phyloP scores from a whole-genome alignment of 2,113 vertebrate species.

The Misgurnus mizolepis region DNA sequence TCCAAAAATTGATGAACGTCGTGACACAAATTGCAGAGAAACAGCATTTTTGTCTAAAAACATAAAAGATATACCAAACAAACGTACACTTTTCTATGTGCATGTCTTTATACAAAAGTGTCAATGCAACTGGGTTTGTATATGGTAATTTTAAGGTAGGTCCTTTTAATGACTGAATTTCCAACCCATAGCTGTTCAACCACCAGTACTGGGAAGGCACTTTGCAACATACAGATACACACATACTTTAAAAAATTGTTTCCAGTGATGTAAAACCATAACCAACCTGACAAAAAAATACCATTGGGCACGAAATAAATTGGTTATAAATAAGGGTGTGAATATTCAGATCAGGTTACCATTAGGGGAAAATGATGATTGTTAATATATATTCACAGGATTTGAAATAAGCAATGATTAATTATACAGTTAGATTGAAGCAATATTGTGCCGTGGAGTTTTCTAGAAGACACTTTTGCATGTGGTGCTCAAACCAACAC shows the following conservation, averaged over 20 bases:
- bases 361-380: neutral
- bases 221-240: conserved; percentile 78
- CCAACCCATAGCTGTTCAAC: conserved; percentile 75
- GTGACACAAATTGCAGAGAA: conserved; percentile 71
- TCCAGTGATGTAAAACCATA: conserved; percentile 53
- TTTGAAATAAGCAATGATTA: conserved; percentile 9
- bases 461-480: neutral
- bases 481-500: neutral
- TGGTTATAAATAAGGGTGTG: conserved; percentile 39
- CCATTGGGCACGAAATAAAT: conserved; percentile 9
- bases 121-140: conserved; percentile 73
- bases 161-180: conserved; percentile 51
- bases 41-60: conserved; percentile 65
- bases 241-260: conserved; percentile 59
- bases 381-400: neutral
- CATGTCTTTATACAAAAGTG: conserved; percentile 73
- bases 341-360: conserved; percentile 21
- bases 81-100: conserved; percentile 74
- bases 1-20: conserved; percentile 76
- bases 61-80: conserved; percentile 73
- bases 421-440: neutral
- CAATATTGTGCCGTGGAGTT: too few species aligned
- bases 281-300: conserved; percentile 22
- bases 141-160: conserved; percentile 63
- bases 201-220: conserved; percentile 83